Evolutionary conservation across 2,888 invertebrate species (phyloP).

Genomic region (Pediacus dermestoides): DNA sequence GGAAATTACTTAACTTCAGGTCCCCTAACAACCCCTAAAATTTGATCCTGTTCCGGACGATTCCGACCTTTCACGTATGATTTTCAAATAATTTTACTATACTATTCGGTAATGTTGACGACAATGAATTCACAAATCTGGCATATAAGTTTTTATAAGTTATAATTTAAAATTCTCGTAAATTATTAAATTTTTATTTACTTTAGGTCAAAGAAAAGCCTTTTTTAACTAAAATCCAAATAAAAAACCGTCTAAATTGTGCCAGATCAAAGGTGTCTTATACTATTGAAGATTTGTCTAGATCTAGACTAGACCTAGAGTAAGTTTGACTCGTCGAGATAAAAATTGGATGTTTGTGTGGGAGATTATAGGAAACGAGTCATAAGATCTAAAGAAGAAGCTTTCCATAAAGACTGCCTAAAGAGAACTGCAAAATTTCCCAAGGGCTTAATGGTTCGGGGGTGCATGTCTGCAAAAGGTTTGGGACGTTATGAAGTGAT

Average conservation of each 20-base stretch:
- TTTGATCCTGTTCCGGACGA: too few relatives aligned
- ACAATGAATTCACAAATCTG: conserved; percentile 2
- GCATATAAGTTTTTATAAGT: conserved; percentile 7
- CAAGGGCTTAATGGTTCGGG: conserved; percentile 10
- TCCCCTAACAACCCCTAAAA: too few relatives aligned
- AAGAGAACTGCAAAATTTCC: conserved; percentile 12
- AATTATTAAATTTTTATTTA: too few relatives aligned
- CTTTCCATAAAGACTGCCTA: too few relatives aligned
- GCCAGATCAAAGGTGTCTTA: conserved; percentile 2
- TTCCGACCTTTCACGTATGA: too few relatives aligned
- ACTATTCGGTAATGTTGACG: conserved; percentile 7
- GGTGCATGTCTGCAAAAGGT: conserved; percentile 6
- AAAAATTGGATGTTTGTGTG: too few relatives aligned
- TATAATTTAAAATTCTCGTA: too few relatives aligned
- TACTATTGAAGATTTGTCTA: conserved; percentile 4
- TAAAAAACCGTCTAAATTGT: conserved; percentile 2
- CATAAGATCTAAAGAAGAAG: conserved; percentile 6
- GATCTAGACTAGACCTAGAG: too few relatives aligned
- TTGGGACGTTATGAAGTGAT: conserved; percentile 8
- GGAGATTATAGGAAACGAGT: conserved; percentile 9
- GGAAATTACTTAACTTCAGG: too few relatives aligned
- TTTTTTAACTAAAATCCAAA: conserved; percentile 6
- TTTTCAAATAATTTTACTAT: too few relatives aligned
- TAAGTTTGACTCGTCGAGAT: conserved; percentile 4
- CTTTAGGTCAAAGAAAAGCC: too few relatives aligned